A percentile compares a stretch with the other conserved stretches of the same genome.
These are phyloP conservation scores for Characodon lateralis DNA, from an alignment of 2,797 vertebrate genomes.

Conservation along the genomic window DNA sequence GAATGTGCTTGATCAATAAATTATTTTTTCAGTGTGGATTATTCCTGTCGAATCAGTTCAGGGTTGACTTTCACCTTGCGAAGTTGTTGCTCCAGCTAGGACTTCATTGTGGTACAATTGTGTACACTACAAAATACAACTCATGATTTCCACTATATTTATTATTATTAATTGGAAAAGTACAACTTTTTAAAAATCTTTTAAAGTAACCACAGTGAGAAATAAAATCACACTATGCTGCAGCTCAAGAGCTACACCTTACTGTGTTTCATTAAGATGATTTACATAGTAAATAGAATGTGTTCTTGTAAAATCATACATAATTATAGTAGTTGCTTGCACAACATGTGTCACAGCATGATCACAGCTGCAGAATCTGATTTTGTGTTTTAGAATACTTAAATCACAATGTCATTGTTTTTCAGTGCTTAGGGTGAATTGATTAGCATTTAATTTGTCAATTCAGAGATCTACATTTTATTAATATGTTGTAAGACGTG, in stretches of 20 bases:
- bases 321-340: not conserved
- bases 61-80: not conserved
- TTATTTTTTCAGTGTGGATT: not conserved
- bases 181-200: not conserved
- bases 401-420: not conserved
- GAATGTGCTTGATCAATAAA: constrained; percentile 15
- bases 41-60: not conserved
- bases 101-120: not conserved
- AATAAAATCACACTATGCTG: not conserved
- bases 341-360: not conserved
- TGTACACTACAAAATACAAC: no score
- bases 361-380: not conserved
- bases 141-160: not conserved
- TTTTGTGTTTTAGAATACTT: no score
- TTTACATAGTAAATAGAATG: not conserved
- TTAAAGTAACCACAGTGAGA: not conserved
- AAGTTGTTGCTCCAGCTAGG: not conserved
- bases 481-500: not conserved
- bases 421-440: not conserved
- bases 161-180: not conserved
- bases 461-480: not conserved
- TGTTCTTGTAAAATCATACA: not conserved
- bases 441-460: not conserved
- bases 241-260: not conserved
- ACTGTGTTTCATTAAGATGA: not conserved